phyloP scores from a whole-genome alignment of 2,888 invertebrate species.

The Digitonthophagus gazella region DNA sequence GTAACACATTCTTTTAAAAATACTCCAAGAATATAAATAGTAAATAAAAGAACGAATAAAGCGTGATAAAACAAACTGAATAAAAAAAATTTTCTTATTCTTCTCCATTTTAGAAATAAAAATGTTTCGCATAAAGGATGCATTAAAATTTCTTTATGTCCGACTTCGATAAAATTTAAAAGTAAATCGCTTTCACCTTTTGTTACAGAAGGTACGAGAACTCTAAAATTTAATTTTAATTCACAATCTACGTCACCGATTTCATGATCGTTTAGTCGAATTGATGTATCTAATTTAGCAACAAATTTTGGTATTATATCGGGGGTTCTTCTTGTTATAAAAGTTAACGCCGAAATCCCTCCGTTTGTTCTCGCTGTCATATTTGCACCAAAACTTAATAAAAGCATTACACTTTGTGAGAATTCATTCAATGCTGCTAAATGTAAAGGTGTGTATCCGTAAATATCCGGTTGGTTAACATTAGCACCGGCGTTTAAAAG shows the following conservation, averaged over 20 bases:
- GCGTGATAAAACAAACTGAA: constrained; percentile 76
- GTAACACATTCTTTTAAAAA: constrained; percentile 53
- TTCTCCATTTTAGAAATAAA: constrained; percentile 77
- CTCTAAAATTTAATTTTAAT: constrained; percentile 65
- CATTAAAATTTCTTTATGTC: constrained; percentile 73
- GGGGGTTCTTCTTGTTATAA: constrained; percentile 81
- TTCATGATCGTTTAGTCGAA: constrained; percentile 79
- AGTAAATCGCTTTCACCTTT: constrained; percentile 70
- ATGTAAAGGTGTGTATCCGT: constrained; percentile 82
- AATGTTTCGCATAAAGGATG: constrained; percentile 86
- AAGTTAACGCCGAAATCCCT: constrained; percentile 75
- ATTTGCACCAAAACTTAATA: constrained; percentile 77
- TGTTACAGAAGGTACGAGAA: constrained; percentile 61
- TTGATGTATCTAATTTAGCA: constrained; percentile 68
- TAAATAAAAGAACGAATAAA: constrained; percentile 72
- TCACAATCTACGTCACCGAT: constrained; percentile 85
- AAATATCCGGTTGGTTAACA: constrained; percentile 74
- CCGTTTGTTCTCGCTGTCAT: constrained; percentile 79
- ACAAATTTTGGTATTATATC: constrained; percentile 71
- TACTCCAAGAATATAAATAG: constrained; percentile 67
- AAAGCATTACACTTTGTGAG: constrained; percentile 69
- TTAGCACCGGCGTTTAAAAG: constrained; percentile 66
- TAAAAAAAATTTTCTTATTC: constrained; percentile 78
- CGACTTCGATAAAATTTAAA: constrained; percentile 74
- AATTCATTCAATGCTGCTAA: constrained; percentile 82